Conservation (phyloP, 2,113 vertebrate genomes). For the Microtus richardsoni region DNA sequence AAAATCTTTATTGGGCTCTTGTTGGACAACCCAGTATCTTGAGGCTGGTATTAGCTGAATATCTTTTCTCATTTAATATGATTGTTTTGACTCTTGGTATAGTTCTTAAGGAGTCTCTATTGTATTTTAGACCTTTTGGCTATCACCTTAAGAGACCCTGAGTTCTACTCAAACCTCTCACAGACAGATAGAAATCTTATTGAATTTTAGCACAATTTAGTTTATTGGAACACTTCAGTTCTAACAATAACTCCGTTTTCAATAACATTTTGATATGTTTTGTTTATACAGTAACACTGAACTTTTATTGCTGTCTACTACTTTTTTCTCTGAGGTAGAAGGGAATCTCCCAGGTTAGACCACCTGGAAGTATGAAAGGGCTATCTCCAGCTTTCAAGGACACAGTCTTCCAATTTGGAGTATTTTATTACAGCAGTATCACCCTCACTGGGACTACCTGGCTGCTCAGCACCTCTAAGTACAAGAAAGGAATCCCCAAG, state of each 20-base stretch:
- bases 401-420: neutral
- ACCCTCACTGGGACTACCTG: neutral
- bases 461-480: neutral
- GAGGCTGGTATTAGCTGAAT: neutral
- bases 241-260: neutral
- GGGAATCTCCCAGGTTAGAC: neutral
- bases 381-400: neutral
- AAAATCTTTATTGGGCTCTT: neutral
- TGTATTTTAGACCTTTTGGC: neutral
- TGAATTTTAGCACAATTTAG: neutral
- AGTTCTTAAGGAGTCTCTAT: neutral
- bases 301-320: neutral
- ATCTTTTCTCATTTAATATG: neutral
- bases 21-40: neutral
- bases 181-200: neutral
- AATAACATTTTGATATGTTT: neutral
- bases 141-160: neutral
- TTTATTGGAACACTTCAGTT: neutral
- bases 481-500: neutral
- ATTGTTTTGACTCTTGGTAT: neutral
- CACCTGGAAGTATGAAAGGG: neutral
- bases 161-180: neutral
- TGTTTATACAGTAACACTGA: neutral
- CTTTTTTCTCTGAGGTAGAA: neutral
- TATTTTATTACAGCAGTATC: neutral